Evolutionary conservation across 2,888 invertebrate species (phyloP).

Genomic region (Diogma glabrata): DNA sequence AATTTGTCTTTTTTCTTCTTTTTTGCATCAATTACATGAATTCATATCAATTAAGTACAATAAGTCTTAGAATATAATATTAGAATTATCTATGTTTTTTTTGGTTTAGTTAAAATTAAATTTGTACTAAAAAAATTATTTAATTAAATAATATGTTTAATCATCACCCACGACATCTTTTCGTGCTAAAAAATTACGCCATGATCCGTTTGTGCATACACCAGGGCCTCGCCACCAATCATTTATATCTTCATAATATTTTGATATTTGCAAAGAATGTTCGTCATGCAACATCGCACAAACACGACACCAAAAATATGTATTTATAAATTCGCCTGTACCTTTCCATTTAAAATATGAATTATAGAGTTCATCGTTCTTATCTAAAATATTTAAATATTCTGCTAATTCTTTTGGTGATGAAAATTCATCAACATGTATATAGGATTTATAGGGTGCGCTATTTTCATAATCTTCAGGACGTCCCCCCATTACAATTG

Average conservation of each 20-base stretch:
- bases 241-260: constrained; percentile 56
- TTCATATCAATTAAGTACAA: no score
- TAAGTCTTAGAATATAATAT: no score
- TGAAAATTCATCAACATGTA: constrained; percentile 92
- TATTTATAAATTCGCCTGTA: constrained; percentile 92
- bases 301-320: constrained; percentile 61
- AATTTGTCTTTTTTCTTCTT: no score
- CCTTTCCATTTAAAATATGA: constrained; percentile 92
- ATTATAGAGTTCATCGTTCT: constrained; percentile 82
- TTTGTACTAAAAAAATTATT: no score
- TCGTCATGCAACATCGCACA: constrained; percentile 45
- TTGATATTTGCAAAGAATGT: constrained; percentile 29
- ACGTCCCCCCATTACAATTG: constrained; percentile 92
- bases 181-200: constrained; percentile 44
- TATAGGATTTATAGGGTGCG: constrained; percentile 83
- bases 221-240: constrained; percentile 84
- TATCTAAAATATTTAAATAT: constrained; percentile 73
- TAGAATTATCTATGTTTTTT: no score
- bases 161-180: constrained; percentile 36
- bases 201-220: constrained; percentile 64
- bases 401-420: constrained; percentile 76
- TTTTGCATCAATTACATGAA: no score
- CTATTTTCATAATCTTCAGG: constrained; percentile 81
- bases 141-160: no score
- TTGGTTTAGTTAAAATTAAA: no score